Evolutionary conservation across 1,140 invertebrate species (phyloP), one percentile per base, ranked within the genome.

Genomic region (Mamestra configurata): DNA sequence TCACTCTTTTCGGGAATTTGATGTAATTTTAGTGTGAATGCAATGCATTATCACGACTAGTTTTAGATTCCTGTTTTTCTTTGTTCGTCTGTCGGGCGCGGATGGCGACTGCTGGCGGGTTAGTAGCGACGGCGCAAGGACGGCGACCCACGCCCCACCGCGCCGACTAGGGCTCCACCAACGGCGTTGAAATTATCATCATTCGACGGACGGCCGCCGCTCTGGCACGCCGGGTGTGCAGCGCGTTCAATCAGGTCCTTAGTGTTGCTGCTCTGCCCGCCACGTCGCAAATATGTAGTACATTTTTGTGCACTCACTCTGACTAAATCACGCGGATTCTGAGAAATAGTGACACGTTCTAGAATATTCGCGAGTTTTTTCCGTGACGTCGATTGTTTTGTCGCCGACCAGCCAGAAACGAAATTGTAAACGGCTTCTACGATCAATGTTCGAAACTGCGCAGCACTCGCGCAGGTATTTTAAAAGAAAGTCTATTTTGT

Each of bases 61-160:
- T 59, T 61, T 57, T 49, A 20, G 20, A 59, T 59, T 59, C 73
- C 73, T 64, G 66, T 51, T 79, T 73, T 85, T 83, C 84, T 89
- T 90, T 88, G 84, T 90, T 86, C 84, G 83, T 82, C 76, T 66
- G 43, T 86, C 82, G 84, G 83, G 73, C 79, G 71, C 76, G 77
- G 76, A 55, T 76, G 80, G 79, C 73, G 82, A 82, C 80, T 83
- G 84, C 70, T 79, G 68, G 77, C 82, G 81, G 76, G 40, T 27
- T 55, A 80, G 81, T 59, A 82, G 82, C 61, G 79, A 53, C 76
- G 79, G 57, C 59, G 82, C 82, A 70, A 82, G 79, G 83, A 80
- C 80, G 55, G 61, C 71, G 80, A 73, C 81, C 83, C 77, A 81
- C 88, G 81, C 89, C 87, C 86, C 86, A 81, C 88, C 86, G 83